A percentile compares a stretch with the other conserved stretches of the same genome.
These are phyloP conservation scores for Diabrotica virgifera DNA, from an alignment of 1,140 invertebrate genomes.

Conservation along the genomic window DNA sequence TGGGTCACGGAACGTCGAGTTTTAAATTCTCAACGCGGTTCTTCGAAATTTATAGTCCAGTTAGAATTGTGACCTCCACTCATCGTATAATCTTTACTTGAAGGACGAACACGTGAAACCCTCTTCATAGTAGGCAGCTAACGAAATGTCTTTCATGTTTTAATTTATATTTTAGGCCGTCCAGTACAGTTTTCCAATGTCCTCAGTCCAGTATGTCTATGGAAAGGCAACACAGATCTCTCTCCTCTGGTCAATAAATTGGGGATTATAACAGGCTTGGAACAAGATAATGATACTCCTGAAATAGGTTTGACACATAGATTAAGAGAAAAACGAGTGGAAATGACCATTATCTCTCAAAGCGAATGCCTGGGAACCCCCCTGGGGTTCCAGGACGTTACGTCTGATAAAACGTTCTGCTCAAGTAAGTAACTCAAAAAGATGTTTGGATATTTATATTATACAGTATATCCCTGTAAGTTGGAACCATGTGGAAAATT, in stretches of 20 bases:
- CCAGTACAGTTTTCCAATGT: constrained; percentile 30
- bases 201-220: constrained; percentile 58
- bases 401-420: constrained; percentile 57
- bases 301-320: constrained; percentile 45
- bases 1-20: too few species aligned
- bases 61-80: too few species aligned
- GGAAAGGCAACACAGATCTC: constrained; percentile 47
- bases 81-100: too few species aligned
- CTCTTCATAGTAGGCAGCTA: too few species aligned
- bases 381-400: constrained; percentile 52
- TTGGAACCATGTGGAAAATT: too few species aligned
- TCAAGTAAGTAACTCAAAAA: constrained; percentile 54
- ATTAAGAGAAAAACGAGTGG: constrained; percentile 52
- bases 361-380: constrained; percentile 56
- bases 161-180: constrained; percentile 19
- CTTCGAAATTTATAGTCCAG: too few species aligned
- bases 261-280: constrained; percentile 56
- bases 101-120: too few species aligned
- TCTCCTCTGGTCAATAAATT: constrained; percentile 43
- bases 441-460: too few species aligned
- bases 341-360: constrained; percentile 56
- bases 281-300: constrained; percentile 50
- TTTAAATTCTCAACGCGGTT: too few species aligned
- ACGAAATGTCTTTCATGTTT: too few species aligned
- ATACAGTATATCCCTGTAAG: too few species aligned